Evolutionary conservation across 2,797 vertebrate species (phyloP).

Genomic region (Chrysocyon brachyurus): DNA sequence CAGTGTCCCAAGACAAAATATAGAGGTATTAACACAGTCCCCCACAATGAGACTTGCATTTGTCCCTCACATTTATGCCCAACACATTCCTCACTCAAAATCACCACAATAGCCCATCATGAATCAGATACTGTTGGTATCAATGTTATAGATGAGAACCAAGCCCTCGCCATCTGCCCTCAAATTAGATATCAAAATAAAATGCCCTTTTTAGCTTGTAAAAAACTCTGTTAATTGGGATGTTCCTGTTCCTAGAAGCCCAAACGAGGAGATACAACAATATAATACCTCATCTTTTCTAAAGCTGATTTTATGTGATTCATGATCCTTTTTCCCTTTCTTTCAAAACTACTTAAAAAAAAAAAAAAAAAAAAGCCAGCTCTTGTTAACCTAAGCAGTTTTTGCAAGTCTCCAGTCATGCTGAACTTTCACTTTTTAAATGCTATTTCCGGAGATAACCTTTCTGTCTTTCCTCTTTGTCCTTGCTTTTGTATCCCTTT

Average conservation of each 20-base stretch:
- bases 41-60: background rate
- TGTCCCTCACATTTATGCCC: background rate
- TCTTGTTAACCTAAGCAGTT: conserved; percentile 34
- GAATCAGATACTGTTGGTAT: background rate
- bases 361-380: background rate
- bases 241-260: background rate
- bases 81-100: background rate
- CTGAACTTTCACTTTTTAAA: conserved; percentile 45
- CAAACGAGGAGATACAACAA: background rate
- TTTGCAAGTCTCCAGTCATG: background rate
- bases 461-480: background rate
- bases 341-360: conserved; percentile 20
- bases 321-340: background rate
- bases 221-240: background rate
- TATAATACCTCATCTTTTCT: background rate
- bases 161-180: background rate
- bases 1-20: background rate
- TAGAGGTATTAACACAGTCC: too few relatives aligned
- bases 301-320: background rate
- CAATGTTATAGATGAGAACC: background rate
- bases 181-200: background rate
- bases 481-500: background rate
- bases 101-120: background rate
- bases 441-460: conserved; percentile 29
- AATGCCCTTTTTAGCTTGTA: background rate